These are phyloP conservation scores for Virgularia gustaviana DNA, from an alignment of 92 coral and sea anemone genomes.

Conservation along the genomic window DNA sequence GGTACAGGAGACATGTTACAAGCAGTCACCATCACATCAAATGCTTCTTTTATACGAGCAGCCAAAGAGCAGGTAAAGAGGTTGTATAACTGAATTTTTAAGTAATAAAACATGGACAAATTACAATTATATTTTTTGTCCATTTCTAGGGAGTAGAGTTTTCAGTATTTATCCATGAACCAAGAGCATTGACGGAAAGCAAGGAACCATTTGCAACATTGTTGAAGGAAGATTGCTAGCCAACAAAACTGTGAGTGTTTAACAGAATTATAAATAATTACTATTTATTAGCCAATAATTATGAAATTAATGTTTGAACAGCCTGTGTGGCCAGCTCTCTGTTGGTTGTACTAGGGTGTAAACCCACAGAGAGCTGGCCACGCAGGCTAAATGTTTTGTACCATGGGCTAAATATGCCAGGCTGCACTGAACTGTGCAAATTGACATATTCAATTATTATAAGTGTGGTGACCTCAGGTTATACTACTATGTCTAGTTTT, in stretches of 20 bases:
- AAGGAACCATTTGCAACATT: conserved; percentile 59
- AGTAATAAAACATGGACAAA: background rate
- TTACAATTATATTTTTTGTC: background rate
- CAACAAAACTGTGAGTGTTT: background rate
- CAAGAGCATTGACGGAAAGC: conserved; percentile 79
- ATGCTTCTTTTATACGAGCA: conserved; percentile 82
- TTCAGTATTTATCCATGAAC: conserved; percentile 74
- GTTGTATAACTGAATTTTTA: background rate
- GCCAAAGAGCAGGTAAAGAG: conserved; percentile 71
- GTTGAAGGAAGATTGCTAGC: background rate
- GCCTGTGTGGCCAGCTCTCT: no score
- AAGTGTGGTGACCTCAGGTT: no score
- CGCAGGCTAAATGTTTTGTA: no score
- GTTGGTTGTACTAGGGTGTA: no score
- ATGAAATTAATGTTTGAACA: no score
- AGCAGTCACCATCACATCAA: conserved; percentile 83
- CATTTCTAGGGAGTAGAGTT: conserved; percentile 73
- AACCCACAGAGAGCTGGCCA: no score
- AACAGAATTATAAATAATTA: background rate
- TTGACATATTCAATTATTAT: no score
- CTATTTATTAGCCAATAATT: no score
- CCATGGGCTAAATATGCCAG: no score
- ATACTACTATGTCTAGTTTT: no score
- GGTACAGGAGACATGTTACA: conserved; percentile 88
- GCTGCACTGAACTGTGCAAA: no score